A percentile compares a stretch with the other conserved stretches of the same genome.
These are phyloP conservation scores for Thecocarcelia acutangulata DNA, from an alignment of 2,888 invertebrate genomes.

Conservation along the genomic window DNA sequence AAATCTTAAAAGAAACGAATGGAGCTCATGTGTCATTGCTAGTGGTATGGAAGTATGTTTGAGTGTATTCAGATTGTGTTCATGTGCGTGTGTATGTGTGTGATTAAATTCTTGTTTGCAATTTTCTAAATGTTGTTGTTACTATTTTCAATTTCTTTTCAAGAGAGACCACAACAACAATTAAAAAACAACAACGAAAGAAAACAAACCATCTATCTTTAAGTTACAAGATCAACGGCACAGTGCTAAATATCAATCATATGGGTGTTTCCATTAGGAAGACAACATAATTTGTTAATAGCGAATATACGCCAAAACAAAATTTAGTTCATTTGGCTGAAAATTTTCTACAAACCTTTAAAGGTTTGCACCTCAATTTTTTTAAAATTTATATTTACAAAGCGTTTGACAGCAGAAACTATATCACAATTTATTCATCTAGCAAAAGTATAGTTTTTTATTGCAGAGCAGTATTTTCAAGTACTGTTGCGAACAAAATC, in stretches of 20 bases:
- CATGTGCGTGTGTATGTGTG: conserved; percentile 34
- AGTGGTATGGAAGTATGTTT: conserved; percentile 22
- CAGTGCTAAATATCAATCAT: conserved; percentile 41
- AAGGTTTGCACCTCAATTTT: too few species aligned
- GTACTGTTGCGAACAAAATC: too few species aligned
- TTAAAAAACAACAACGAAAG: background rate
- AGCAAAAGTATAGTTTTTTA: too few species aligned
- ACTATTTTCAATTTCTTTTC: conserved; percentile 67
- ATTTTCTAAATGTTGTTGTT: conserved; percentile 50
- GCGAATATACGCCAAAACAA: too few species aligned
- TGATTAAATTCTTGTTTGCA: conserved; percentile 28
- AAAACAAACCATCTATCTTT: conserved; percentile 58
- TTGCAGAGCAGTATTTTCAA: too few species aligned
- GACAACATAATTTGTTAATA: too few species aligned
- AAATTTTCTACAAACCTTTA: too few species aligned
- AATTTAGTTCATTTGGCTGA: too few species aligned
- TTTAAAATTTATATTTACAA: too few species aligned
- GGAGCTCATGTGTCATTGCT: conserved; percentile 63
- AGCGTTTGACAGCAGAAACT: too few species aligned
- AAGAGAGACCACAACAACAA: conserved; percentile 43
- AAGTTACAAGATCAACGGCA: conserved; percentile 69
- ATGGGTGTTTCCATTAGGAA: conserved; percentile 39
- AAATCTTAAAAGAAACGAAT: conserved; percentile 19
- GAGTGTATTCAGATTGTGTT: background rate
- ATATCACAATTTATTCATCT: too few species aligned